These are phyloP conservation scores for Oryzias melastigma DNA, from an alignment of 2,113 vertebrate species.

Conservation along the genomic window DNA sequence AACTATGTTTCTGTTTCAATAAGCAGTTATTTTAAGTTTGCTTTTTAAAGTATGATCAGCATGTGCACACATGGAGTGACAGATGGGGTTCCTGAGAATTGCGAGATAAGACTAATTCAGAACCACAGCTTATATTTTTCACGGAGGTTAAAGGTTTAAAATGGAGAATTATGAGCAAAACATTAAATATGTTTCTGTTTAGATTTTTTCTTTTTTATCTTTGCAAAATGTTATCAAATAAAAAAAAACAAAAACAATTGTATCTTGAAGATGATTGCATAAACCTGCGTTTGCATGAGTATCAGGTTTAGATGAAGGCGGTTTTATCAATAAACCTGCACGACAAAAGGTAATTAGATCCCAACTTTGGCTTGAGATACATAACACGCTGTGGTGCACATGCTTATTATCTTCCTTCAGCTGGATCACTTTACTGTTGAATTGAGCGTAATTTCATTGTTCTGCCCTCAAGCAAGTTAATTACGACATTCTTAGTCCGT, in stretches of 20 bases:
- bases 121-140: no score
- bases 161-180: no score
- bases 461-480: conserved; percentile 60
- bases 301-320: neutral
- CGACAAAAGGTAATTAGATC: conserved; percentile 49
- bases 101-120: no score
- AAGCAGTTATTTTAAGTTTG: no score
- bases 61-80: no score
- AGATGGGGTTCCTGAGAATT: no score
- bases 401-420: conserved; percentile 30
- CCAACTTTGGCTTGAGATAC: conserved; percentile 37
- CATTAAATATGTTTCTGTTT: no score
- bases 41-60: no score
- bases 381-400: conserved; percentile 37
- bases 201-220: neutral
- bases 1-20: no score
- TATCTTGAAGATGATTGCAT: no score
- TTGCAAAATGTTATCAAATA: conserved; percentile 1
- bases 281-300: neutral
- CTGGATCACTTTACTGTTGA: conserved; percentile 49
- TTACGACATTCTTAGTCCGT: conserved; percentile 55
- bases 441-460: conserved; percentile 59
- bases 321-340: neutral
- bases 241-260: neutral
- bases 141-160: no score